These are phyloP conservation scores for Alca torda DNA, from an alignment of 2,797 vertebrate species.

Conservation along the genomic window DNA sequence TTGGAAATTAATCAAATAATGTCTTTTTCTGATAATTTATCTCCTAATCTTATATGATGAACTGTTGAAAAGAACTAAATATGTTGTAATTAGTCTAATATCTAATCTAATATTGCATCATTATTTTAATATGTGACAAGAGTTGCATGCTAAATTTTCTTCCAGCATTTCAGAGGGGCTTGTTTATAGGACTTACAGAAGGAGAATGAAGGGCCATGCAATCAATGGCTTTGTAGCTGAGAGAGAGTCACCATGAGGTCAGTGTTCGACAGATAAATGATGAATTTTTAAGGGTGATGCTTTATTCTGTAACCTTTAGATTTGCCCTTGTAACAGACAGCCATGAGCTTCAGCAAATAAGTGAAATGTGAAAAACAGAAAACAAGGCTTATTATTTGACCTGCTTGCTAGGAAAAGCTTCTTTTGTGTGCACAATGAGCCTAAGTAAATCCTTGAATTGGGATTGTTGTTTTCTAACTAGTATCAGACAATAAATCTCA, in stretches of 20 bases:
- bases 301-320: constrained; percentile 66
- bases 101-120: constrained; percentile 14
- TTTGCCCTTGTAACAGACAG: constrained; percentile 28
- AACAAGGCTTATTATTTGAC: constrained; percentile 44
- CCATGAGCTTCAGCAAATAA: constrained; percentile 58
- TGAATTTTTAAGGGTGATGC: constrained; percentile 55
- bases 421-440: not conserved
- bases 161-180: constrained; percentile 45
- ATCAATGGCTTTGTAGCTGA: constrained; percentile 68
- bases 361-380: constrained; percentile 48
- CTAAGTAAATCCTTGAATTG: constrained; percentile 8
- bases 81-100: constrained; percentile 31
- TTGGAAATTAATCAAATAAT: not conserved
- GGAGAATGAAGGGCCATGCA: constrained; percentile 65
- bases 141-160: constrained; percentile 37
- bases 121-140: constrained; percentile 20
- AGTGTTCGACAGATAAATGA: constrained; percentile 71
- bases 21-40: not conserved
- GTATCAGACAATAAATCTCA: not conserved
- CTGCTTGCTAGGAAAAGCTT: constrained; percentile 15
- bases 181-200: constrained; percentile 74
- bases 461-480: constrained; percentile 32
- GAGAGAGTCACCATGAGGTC: constrained; percentile 70
- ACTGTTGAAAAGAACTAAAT: constrained; percentile 13
- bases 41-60: not conserved